A percentile compares a stretch with the other conserved stretches of the same genome.
phyloP scores from a whole-genome alignment of 2,113 vertebrate genomes.

The Pagrus major region DNA sequence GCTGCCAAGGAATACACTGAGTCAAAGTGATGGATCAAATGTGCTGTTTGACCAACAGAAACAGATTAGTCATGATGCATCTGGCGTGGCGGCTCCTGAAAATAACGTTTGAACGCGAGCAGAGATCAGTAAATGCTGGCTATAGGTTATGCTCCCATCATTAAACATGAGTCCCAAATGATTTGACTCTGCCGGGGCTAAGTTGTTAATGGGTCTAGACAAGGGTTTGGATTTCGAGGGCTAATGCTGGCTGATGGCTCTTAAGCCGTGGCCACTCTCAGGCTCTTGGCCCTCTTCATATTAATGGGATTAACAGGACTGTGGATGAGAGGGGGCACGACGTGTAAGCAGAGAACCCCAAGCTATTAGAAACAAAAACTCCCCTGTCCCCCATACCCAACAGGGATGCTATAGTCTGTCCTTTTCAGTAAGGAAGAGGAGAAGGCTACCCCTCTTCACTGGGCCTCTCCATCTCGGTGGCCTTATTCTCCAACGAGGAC shows the following conservation, averaged over 20 bases:
- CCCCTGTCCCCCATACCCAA: conserved; percentile 63
- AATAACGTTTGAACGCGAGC: neutral
- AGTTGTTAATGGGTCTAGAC: conserved; percentile 79
- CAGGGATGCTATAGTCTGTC: conserved; percentile 65
- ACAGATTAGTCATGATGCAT: conserved; percentile 25
- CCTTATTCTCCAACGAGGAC: conserved; percentile 47
- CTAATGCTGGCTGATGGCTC: conserved; percentile 81
- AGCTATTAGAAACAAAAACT: conserved; percentile 76
- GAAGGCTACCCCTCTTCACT: conserved; percentile 41
- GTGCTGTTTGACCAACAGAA: conserved; percentile 28
- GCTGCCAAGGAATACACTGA: conserved; percentile 34
- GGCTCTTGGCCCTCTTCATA: conserved; percentile 78
- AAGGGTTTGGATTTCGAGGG: conserved; percentile 79
- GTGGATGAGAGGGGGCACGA: conserved; percentile 72
- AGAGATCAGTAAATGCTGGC: conserved; percentile 6
- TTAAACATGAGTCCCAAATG: conserved; percentile 66
- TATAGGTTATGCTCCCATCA: conserved; percentile 51
- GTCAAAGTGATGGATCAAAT: conserved; percentile 28
- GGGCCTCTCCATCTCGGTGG: conserved; percentile 57
- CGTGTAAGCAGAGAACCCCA: conserved; percentile 77
- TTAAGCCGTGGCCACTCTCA: conserved; percentile 76
- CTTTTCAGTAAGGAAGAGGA: conserved; percentile 54
- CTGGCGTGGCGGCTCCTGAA: conserved; percentile 12
- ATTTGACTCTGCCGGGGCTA: conserved; percentile 69
- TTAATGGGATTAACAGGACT: conserved; percentile 85